Percentiles rank a stretch among this genome's conserved stretches.
phyloP scores from a whole-genome alignment of 2,797 vertebrate species.

The Melanogrammus aeglefinus region DNA sequence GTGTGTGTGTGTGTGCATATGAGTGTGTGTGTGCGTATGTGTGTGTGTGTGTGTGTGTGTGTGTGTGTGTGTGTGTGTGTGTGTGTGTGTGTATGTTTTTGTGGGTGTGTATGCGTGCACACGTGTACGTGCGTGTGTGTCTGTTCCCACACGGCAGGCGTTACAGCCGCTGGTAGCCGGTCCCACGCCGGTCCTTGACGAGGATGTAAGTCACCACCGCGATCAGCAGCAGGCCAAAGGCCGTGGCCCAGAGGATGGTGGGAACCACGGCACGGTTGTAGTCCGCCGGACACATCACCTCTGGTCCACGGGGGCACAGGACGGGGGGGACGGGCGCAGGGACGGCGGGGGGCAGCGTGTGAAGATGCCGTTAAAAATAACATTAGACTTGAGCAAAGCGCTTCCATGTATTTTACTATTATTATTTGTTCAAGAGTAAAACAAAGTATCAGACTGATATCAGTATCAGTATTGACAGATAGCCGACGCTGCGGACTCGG shows the following conservation, averaged over 20 bases:
- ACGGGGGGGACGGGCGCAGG: background rate
- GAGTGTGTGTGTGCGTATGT: too few relatives aligned
- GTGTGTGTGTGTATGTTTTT: too few relatives aligned
- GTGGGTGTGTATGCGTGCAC: too few relatives aligned
- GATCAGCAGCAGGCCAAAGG: conserved; percentile 72
- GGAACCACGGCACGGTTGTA: conserved; percentile 70
- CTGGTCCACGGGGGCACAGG: conserved; percentile 66
- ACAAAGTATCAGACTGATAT: too few relatives aligned
- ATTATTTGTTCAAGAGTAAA: too few relatives aligned
- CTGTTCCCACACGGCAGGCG: background rate
- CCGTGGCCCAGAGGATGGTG: conserved; percentile 66
- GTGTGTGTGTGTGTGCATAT: too few relatives aligned
- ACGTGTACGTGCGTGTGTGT: too few relatives aligned
- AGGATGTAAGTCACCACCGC: conserved; percentile 71
- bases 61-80: too few relatives aligned
- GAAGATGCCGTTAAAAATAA: background rate
- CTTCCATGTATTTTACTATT: too few relatives aligned
- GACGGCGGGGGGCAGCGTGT: background rate
- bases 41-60: too few relatives aligned
- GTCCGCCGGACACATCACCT: conserved; percentile 81
- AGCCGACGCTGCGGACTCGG: too few relatives aligned
- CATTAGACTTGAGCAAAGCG: background rate
- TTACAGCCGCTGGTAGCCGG: conserved; percentile 74
- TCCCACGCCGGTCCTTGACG: conserved; percentile 66
- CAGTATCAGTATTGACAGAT: too few relatives aligned